Conservation (phyloP, 2,888 invertebrate genomes). For the Harpalus rufipes region DNA sequence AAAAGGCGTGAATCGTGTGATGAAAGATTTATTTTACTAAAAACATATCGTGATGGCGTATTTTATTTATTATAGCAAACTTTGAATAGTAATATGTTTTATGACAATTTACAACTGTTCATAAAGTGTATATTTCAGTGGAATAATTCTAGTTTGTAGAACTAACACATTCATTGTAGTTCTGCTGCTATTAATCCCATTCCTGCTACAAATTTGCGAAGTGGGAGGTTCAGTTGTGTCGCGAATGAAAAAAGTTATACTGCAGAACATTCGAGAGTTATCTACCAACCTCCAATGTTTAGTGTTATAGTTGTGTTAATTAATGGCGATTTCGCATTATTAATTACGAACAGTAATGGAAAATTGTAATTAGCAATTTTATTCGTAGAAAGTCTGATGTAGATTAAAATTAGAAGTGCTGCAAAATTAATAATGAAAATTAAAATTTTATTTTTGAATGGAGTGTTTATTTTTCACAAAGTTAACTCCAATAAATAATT, state of each 20-base stretch:
- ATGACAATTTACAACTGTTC: background rate
- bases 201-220: constrained; percentile 5
- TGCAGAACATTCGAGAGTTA: background rate
- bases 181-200: constrained; percentile 11
- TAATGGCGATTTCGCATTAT: constrained; percentile 35
- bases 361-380: constrained; percentile 43
- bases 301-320: constrained; percentile 40
- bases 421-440: background rate
- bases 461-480: background rate
- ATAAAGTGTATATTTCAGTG: background rate
- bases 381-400: constrained; percentile 1
- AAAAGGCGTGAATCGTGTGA: background rate
- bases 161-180: constrained; percentile 16
- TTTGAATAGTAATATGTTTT: background rate
- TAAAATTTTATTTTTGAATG: background rate
- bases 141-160: constrained; percentile 15
- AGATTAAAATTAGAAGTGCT: background rate
- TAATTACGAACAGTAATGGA: constrained; percentile 42
- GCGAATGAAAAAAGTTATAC: background rate
- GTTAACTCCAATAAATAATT: background rate
- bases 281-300: constrained; percentile 1
- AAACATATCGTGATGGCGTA: background rate
- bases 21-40: background rate
- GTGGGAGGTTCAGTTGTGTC: constrained; percentile 11
- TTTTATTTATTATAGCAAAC: background rate